A percentile compares a stretch with the other conserved stretches of the same genome.
These are phyloP conservation scores for Tapirus terrestris DNA, from an alignment of 2,113 vertebrate species.

Conservation along the genomic window DNA sequence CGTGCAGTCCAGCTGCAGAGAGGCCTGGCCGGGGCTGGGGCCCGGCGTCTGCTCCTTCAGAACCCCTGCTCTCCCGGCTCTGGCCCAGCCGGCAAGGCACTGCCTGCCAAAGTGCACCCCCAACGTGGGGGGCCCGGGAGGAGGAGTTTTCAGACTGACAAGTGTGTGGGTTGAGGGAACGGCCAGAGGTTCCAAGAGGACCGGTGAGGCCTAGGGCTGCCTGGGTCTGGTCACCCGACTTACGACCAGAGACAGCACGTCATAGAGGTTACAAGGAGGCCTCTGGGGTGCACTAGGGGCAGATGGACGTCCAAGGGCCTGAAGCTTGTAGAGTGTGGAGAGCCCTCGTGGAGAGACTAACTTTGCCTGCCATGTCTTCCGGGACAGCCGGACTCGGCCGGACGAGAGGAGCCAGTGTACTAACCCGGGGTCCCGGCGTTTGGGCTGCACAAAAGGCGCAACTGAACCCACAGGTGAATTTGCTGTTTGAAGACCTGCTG, in stretches of 20 bases:
- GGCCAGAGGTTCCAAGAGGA: background rate
- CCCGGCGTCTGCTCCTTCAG: background rate
- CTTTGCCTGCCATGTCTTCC: background rate
- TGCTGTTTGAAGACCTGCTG: background rate
- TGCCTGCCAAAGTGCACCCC: background rate
- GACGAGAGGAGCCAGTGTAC: no score
- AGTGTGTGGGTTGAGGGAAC: background rate
- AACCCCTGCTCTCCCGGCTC: background rate
- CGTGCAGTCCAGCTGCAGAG: background rate
- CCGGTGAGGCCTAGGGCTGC: background rate
- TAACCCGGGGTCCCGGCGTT: fast-evolving
- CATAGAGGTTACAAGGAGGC: no score
- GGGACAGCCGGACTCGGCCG: background rate
- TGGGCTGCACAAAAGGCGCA: no score
- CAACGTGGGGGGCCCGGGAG: background rate
- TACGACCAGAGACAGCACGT: background rate
- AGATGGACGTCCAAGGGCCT: background rate
- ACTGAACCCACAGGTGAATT: fast-evolving
- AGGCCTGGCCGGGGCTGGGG: background rate
- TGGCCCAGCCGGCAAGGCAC: background rate
- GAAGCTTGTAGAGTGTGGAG: background rate
- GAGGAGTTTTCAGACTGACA: background rate
- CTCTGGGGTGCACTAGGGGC: background rate
- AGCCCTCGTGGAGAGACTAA: no score
- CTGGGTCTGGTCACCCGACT: background rate